Conservation (phyloP, 2,888 invertebrate genomes). For the Eristalis arbustorum region DNA sequence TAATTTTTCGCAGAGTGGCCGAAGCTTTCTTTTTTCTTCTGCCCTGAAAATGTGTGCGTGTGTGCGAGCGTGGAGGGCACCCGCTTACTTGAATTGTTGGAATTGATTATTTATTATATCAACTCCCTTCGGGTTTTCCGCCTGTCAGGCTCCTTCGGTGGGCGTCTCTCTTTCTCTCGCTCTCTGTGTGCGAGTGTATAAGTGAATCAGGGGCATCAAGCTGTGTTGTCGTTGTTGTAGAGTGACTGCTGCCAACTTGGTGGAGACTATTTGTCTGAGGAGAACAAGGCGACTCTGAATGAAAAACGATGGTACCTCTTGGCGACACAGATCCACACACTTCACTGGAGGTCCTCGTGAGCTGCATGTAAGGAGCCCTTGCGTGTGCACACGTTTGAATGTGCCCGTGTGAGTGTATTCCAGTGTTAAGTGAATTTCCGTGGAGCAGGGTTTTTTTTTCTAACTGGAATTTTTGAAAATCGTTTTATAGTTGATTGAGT, state of each 20-base stretch:
- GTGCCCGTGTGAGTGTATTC: neutral
- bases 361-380: slow-evolving; percentile 33
- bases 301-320: slow-evolving; percentile 56
- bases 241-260: slow-evolving; percentile 27
- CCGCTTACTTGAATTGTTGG: slow-evolving; percentile 25
- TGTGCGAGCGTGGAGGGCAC: neutral
- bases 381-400: slow-evolving; percentile 14
- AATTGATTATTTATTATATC: slow-evolving; percentile 63
- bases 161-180: neutral
- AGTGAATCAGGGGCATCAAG: slow-evolving; percentile 24
- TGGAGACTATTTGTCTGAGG: slow-evolving; percentile 62
- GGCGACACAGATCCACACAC: slow-evolving; percentile 25
- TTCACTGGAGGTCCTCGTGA: neutral
- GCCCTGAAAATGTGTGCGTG: neutral
- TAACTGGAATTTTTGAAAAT: slow-evolving; percentile 9
- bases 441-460: slow-evolving; percentile 15
- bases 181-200: neutral
- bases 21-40: neutral
- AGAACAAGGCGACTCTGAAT: slow-evolving; percentile 53
- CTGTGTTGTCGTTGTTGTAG: neutral
- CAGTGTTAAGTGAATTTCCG: slow-evolving; percentile 31
- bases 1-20: slow-evolving; percentile 6
- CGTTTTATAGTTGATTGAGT: slow-evolving; percentile 45
- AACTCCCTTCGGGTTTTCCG: neutral
- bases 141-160: neutral